Percentiles rank a stretch among this genome's conserved stretches.
Evolutionary conservation across 2,888 invertebrate species (phyloP).

Genomic region (Cryptophagus acutangulus): DNA sequence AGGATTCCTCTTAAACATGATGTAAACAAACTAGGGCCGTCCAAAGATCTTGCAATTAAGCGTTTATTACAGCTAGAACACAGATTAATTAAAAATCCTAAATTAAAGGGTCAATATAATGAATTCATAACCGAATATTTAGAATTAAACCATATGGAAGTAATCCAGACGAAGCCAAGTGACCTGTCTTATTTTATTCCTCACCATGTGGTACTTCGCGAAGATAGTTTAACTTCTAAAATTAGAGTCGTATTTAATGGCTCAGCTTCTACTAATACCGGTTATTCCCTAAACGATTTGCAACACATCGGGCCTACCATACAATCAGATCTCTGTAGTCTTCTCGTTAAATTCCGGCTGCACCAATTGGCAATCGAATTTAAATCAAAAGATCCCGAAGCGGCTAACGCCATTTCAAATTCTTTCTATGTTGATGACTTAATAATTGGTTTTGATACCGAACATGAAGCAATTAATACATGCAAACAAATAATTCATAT

Average conservation of each 20-base stretch:
- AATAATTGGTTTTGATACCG: constrained; percentile 10
- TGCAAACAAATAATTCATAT: neutral
- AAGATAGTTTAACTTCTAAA: too few relatives aligned
- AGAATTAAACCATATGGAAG: neutral
- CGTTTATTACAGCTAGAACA: neutral
- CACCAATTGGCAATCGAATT: constrained; percentile 1
- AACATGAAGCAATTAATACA: neutral
- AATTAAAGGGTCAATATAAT: neutral
- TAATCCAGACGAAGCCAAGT: too few relatives aligned
- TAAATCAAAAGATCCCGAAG: neutral
- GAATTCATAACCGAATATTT: neutral
- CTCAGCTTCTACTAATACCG: neutral
- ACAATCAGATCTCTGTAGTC: neutral
- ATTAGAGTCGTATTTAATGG: neutral
- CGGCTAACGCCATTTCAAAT: too few relatives aligned
- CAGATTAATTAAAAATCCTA: neutral
- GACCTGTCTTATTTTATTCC: neutral
- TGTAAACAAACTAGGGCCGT: neutral
- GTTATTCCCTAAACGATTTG: neutral
- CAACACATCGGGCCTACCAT: neutral
- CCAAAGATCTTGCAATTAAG: neutral
- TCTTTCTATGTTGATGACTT: constrained; percentile 16
- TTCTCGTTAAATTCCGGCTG: neutral
- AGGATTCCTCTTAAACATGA: neutral
- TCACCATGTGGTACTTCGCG: neutral